phyloP scores from a whole-genome alignment of 1,140 invertebrate genomes.

The Trichonephila clavipes region DNA sequence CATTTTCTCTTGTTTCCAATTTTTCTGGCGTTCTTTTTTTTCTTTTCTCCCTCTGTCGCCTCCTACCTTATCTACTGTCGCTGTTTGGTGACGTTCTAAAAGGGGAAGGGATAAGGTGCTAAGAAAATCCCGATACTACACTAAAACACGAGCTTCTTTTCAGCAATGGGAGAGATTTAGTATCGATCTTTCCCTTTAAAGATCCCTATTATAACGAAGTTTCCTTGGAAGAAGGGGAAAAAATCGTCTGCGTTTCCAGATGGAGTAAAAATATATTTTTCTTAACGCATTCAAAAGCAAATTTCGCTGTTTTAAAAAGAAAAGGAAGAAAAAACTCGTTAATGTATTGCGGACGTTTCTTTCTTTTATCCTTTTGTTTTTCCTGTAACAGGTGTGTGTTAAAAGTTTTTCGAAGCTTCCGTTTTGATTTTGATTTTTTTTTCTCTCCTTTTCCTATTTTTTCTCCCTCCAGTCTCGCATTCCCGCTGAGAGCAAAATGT shows the following conservation, averaged over 20 bases:
- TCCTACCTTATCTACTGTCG: background rate
- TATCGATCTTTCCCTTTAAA: background rate
- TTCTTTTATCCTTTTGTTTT: background rate
- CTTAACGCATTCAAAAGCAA: slow-evolving; percentile 36
- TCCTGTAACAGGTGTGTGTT: slow-evolving; percentile 16
- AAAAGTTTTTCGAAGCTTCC: background rate
- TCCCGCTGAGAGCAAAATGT: no score
- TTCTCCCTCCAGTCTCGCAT: background rate
- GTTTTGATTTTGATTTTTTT: background rate
- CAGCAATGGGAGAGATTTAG: background rate
- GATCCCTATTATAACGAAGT: slow-evolving; percentile 20
- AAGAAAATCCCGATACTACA: background rate
- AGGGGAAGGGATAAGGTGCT: background rate
- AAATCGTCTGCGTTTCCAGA: background rate
- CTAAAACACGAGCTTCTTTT: background rate
- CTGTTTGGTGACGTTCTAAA: background rate
- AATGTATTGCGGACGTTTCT: background rate
- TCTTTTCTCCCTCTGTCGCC: background rate
- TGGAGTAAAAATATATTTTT: background rate
- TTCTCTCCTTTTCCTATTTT: background rate
- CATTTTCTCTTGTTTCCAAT: slow-evolving; percentile 49
- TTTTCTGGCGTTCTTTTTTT: background rate
- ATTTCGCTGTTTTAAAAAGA: slow-evolving; percentile 28
- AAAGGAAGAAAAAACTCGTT: background rate
- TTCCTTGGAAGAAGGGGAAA: background rate